phyloP scores from a whole-genome alignment of 1,140 invertebrate species.

The Heliconius hermathena region DNA sequence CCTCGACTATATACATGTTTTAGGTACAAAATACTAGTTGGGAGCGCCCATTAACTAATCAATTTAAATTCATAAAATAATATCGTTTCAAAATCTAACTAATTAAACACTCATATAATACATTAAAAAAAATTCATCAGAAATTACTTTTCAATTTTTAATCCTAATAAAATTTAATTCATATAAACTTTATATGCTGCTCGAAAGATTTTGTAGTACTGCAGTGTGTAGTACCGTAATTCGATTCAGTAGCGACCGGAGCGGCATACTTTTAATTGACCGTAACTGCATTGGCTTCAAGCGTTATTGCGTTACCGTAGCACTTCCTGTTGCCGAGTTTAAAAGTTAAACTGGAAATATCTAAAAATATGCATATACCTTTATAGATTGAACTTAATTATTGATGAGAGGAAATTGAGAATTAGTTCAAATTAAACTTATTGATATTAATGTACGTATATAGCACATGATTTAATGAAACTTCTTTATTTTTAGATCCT shows the following conservation, averaged over 20 bases:
- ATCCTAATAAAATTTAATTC: background rate
- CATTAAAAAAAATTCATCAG: no score
- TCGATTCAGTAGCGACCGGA: conserved; percentile 70
- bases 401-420: background rate
- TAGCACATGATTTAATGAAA: no score
- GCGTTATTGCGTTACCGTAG: conserved; percentile 76
- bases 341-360: conserved; percentile 41
- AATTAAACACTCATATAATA: background rate
- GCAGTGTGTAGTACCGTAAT: conserved; percentile 55
- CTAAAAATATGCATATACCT: conserved; percentile 12
- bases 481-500: no score
- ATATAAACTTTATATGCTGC: conserved; percentile 1
- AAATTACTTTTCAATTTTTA: background rate
- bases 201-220: conserved; percentile 12
- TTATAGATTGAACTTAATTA: background rate
- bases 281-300: conserved; percentile 77
- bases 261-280: conserved; percentile 80
- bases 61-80: background rate
- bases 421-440: no score
- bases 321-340: conserved; percentile 55
- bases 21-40: no score
- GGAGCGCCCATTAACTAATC: background rate
- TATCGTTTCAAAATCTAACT: background rate
- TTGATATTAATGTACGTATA: no score
- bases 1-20: background rate